phyloP scores from a whole-genome alignment of 1,140 invertebrate genomes.

The Hypothenemus hampei region DNA sequence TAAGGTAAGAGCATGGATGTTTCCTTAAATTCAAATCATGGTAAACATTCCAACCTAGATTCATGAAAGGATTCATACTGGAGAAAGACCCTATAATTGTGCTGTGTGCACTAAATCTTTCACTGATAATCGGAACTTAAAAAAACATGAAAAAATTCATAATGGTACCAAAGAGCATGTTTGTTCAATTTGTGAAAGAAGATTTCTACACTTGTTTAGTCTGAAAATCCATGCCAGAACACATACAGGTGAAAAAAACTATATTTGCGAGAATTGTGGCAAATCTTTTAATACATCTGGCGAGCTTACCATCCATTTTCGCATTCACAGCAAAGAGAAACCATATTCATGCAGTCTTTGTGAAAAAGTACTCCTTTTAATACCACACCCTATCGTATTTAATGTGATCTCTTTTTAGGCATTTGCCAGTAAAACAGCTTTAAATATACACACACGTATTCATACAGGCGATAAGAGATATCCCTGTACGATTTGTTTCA shows the following conservation, averaged over 20 bases:
- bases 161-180: conserved; percentile 53
- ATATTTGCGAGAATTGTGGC: conserved; percentile 39
- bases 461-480: conserved; percentile 72
- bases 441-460: conserved; percentile 47
- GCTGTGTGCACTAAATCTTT: conserved; percentile 67
- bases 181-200: conserved; percentile 53
- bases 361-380: conserved; percentile 34
- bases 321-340: conserved; percentile 58
- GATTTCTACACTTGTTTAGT: conserved; percentile 46
- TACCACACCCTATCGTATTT: neutral
- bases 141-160: conserved; percentile 62
- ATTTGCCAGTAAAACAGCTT: conserved; percentile 30
- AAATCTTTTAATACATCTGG: conserved; percentile 60
- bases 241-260: conserved; percentile 42
- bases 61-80: conserved; percentile 43
- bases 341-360: conserved; percentile 71
- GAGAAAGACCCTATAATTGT: conserved; percentile 49
- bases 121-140: conserved; percentile 61
- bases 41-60: conserved; percentile 8
- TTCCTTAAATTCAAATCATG: too few relatives aligned
- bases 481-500: conserved; percentile 62
- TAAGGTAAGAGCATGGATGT: too few relatives aligned
- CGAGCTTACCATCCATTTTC: conserved; percentile 52
- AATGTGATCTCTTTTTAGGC: conserved; percentile 10
- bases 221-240: conserved; percentile 45